Evolutionary conservation across 2,113 vertebrate genomes (phyloP), one percentile per base, ranked within the genome.

Genomic region (Cheirogaleus medius): DNA sequence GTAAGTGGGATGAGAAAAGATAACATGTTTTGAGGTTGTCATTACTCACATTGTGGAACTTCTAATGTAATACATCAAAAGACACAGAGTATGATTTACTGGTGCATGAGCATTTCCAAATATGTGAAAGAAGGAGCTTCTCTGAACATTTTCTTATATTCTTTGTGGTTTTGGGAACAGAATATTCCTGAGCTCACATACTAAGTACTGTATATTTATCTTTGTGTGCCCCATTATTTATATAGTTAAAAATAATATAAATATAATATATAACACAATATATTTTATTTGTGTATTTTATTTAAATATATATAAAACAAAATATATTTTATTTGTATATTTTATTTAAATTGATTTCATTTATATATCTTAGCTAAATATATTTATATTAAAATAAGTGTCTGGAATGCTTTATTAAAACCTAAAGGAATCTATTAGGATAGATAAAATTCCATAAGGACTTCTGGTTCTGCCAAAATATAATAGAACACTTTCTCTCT

Each of bases 1-100:
- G 73, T 89, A 97, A 94, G 54, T 84, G 34, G 39, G 37, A 87
- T 93, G 68, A 97, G 42, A 94, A 88, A 77, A 74, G 54, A 93
- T 89, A 96, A 69, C 44, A 78, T 44, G 37, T 93, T 94, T 90
- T 93, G 32, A 89, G 34, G 42, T 54, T 95, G 52, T 81, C 83
- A 80, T 95, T 83, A 90, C 17, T 89, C 39, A 95, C 21, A 60
- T 18, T 94, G 78, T 83, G 42, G 91, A 69, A 82, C 10, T 86
- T 93, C 44, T 92, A 69, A 92, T 58, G 29, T 74, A 82, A 86
- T 88, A 69, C 21, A 81, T 84, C 13, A 81, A 39, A 87, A 85
- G 32, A 21, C 34, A 66, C 21, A 56, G 20, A 32, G 2, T 21
- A 15, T 81, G 21, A 77, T 90, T 91, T 94, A 1, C 73, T 92